Percentiles rank a stretch among this genome's conserved stretches.
Conservation (phyloP, 2,888 invertebrate species). For the Microctonus aethiopoides region DNA sequence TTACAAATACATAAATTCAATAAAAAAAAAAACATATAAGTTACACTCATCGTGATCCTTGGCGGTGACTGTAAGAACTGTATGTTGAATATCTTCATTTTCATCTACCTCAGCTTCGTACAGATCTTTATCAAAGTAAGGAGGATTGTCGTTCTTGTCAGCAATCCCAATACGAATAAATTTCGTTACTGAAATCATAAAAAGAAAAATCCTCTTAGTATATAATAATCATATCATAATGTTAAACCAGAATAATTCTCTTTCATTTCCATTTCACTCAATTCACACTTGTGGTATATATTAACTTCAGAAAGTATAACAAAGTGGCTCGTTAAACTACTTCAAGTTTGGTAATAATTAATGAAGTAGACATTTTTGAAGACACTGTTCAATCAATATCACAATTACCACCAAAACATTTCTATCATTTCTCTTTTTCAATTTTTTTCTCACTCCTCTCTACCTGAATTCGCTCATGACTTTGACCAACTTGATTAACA, state of each 20-base stretch:
- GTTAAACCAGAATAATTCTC: background rate
- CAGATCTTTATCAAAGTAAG: constrained; percentile 95
- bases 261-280: background rate
- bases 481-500: constrained; percentile 27
- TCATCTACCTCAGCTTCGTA: constrained; percentile 98
- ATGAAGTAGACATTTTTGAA: constrained; percentile 37
- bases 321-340: background rate
- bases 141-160: constrained; percentile 99
- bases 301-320: background rate
- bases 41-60: constrained; percentile 99
- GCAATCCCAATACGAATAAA: constrained; percentile 98
- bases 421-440: background rate
- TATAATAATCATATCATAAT: too few species aligned
- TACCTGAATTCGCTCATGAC: constrained; percentile 3
- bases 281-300: background rate
- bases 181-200: constrained; percentile 85
- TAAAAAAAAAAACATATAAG: constrained; percentile 65
- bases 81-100: constrained; percentile 97
- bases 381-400: constrained; percentile 34
- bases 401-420: background rate
- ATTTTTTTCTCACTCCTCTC: background rate
- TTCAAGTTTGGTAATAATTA: constrained; percentile 41
- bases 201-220: too few species aligned
- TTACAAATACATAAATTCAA: too few species aligned
- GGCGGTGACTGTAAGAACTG: constrained; percentile 97